Evolutionary conservation across 2,888 invertebrate species (phyloP).

Genomic region (Lithophane semibrunnea): DNA sequence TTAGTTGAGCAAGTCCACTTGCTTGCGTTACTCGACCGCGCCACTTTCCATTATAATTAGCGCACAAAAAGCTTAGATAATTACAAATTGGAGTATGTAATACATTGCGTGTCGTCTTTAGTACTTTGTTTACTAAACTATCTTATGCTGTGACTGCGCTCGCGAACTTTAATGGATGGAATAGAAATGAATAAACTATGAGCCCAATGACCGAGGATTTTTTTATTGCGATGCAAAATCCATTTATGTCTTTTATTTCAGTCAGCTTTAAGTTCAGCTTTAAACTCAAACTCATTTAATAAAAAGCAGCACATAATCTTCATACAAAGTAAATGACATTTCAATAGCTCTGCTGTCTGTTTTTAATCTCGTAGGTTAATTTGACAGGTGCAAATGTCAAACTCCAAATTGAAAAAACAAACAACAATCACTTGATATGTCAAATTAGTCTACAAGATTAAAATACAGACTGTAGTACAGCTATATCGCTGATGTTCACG

Average conservation of each 20-base stretch:
- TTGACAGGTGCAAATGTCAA: too few species aligned
- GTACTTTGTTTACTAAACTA: slow-evolving; percentile 3
- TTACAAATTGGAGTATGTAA: slow-evolving; percentile 47
- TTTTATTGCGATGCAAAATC: too few species aligned
- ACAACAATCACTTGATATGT: too few species aligned
- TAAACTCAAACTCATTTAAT: neutral
- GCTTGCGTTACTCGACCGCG: slow-evolving; percentile 43
- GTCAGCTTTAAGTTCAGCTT: too few species aligned
- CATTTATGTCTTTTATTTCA: too few species aligned
- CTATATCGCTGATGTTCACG: neutral
- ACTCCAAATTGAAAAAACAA: too few species aligned
- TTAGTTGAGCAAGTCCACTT: slow-evolving; percentile 40
- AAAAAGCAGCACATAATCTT: neutral
- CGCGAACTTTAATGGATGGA: neutral
- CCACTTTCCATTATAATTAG: slow-evolving; percentile 46
- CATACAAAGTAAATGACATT: neutral
- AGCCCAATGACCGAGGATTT: too few species aligned
- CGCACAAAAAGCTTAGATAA: slow-evolving; percentile 46
- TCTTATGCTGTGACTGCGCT: slow-evolving; percentile 7
- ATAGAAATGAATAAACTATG: neutral
- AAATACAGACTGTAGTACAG: too few species aligned
- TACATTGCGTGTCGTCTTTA: slow-evolving; percentile 46
- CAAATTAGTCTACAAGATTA: too few species aligned
- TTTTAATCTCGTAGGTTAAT: too few species aligned
- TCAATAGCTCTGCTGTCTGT: neutral